Conservation (phyloP, 1,140 invertebrate genomes). For the Lepidostoma basale region DNA sequence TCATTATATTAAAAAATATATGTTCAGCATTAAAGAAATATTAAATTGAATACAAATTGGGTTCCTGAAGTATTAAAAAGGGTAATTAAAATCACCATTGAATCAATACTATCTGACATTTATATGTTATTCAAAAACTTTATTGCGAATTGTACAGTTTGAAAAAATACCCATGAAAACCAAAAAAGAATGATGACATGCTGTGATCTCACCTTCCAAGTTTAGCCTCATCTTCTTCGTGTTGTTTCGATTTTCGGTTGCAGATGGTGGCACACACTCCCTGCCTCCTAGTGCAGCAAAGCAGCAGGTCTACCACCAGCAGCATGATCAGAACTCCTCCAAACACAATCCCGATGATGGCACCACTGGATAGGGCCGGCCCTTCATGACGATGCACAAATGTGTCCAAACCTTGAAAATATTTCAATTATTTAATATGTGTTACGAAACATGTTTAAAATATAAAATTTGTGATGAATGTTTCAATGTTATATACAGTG, state of each 20-base stretch:
- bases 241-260: constrained; percentile 67
- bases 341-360: constrained; percentile 80
- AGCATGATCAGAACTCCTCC: constrained; percentile 74
- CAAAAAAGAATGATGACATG: too few relatives aligned
- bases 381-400: constrained; percentile 62
- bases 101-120: too few relatives aligned
- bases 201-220: constrained; percentile 80
- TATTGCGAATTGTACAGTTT: too few relatives aligned
- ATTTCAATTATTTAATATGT: not conserved
- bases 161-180: too few relatives aligned
- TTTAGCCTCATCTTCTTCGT: constrained; percentile 79
- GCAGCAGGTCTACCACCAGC: constrained; percentile 77
- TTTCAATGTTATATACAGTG: too few relatives aligned
- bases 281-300: constrained; percentile 71
- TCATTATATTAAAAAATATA: not conserved
- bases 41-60: too few relatives aligned
- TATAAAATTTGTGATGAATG: too few relatives aligned
- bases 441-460: too few relatives aligned
- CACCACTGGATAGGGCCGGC: constrained; percentile 71
- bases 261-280: constrained; percentile 77
- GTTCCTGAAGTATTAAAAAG: too few relatives aligned
- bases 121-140: too few relatives aligned
- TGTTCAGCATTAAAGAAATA: not conserved
- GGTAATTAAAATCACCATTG: too few relatives aligned
- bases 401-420: constrained; percentile 61